These are phyloP conservation scores for Thecophora atra DNA, from an alignment of 2,888 invertebrate genomes.

Conservation along the genomic window DNA sequence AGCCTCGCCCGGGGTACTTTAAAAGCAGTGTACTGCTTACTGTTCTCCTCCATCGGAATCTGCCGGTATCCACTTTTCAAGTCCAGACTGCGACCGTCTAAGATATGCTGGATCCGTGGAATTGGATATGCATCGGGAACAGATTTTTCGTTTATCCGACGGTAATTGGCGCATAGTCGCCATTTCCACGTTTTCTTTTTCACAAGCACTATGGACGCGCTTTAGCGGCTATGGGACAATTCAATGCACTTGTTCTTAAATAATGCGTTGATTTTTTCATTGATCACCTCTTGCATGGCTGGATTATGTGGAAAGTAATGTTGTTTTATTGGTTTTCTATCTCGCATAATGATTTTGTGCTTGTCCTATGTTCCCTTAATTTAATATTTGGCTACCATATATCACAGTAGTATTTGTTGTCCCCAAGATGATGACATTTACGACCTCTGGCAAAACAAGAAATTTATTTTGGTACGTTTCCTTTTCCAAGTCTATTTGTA, in stretches of 20 bases:
- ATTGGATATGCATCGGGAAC: background rate
- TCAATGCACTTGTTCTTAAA: background rate
- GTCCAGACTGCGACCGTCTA: too few relatives aligned
- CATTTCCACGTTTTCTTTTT: background rate
- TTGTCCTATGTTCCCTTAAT: too few relatives aligned
- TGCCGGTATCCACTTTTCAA: too few relatives aligned
- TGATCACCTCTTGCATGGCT: too few relatives aligned
- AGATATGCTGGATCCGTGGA: too few relatives aligned
- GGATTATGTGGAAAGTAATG: background rate
- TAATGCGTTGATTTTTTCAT: background rate
- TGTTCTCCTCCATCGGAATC: background rate
- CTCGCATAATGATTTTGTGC: background rate
- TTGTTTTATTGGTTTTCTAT: background rate
- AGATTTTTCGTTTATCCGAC: background rate
- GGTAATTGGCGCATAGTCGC: constrained; percentile 6
- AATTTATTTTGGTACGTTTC: too few relatives aligned
- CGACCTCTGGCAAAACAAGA: too few relatives aligned
- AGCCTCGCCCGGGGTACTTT: background rate
- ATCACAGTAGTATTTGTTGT: too few relatives aligned
- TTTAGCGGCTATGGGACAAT: background rate
- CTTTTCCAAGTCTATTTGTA: too few relatives aligned
- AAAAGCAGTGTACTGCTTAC: background rate
- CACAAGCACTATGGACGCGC: background rate
- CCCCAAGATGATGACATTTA: too few relatives aligned
- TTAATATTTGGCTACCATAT: too few relatives aligned